Base-by-base conservation (phyloP, 53 echinoderm and acorn worm genomes). In the Holothuria scabra region DNA sequence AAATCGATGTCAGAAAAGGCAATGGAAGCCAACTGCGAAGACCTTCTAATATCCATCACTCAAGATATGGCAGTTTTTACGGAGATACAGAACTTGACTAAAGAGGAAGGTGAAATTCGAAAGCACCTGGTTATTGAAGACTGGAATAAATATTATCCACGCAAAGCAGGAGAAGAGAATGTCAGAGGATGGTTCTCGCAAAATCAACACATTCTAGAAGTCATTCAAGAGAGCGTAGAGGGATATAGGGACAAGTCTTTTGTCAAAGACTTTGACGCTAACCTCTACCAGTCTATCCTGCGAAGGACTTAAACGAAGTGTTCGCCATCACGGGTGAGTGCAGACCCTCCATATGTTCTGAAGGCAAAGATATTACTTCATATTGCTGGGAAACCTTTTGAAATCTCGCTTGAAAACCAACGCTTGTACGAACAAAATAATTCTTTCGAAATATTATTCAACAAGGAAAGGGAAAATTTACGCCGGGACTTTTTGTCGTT, bases 361-460 rank as follows among this genome's bases (percentile, higher is more conserved):
- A 69, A 69, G 19, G 69, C 69, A 35, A 69, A 69, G 37, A 44
- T 69, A 6, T 38, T 69, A 44, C 69, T 69, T 41, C 37, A 69
- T 44, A 69, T 69, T 37, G 37, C 37, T 35, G 69, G 69, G 13
- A 69, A 69, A 35, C 69, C 38, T 20, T 69, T 69, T 69, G 37
- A 69, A 20, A 21, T 69, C 44, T 41, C 41, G 8, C 41, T 41
- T 41, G 41, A 41, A 21, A 38, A 33, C 9, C 72, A 72, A 48
- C 41, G 72, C 44, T 25, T 44, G 24, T 72, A 48, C 37, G 72
- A 48, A 48, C 0, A 46, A 24, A 25, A 72, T 8, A 41, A 38
- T 20, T 21, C 38, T 16, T 72, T 72, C 23, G 6, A 44, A 20
- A 12, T 13, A 72, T 72, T 72, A 12, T 46, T 72, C 46, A 26